phyloP scores from a whole-genome alignment of 2,113 vertebrate genomes.

The Charina bottae region DNA sequence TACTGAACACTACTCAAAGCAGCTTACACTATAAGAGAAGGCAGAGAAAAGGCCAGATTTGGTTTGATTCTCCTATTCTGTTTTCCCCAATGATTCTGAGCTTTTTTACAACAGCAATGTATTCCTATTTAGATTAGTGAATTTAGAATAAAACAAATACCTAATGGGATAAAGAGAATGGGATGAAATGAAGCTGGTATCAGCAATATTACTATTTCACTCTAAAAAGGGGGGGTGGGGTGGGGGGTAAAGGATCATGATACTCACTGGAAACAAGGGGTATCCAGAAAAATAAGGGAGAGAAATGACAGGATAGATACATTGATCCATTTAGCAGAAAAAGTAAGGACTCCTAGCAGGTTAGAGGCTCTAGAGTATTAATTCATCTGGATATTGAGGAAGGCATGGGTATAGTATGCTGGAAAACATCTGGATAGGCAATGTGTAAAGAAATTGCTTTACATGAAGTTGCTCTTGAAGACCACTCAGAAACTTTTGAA shows the following conservation, averaged over 20 bases:
- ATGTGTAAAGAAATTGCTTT: neutral
- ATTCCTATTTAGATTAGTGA: neutral
- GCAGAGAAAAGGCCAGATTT: neutral
- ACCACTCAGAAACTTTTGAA: neutral
- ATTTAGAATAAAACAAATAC: neutral
- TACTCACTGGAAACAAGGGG: neutral
- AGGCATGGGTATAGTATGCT: conserved; percentile 38
- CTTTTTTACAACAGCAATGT: neutral
- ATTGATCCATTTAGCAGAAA: conserved; percentile 8
- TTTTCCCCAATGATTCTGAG: neutral
- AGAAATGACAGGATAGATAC: neutral
- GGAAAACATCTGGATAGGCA: conserved; percentile 44
- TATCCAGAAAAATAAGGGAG: neutral
- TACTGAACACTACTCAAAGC: neutral
- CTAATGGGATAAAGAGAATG: neutral
- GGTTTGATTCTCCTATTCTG: neutral
- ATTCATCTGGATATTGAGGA: conserved; percentile 54
- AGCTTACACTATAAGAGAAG: neutral
- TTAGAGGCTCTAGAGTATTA: conserved; percentile 30
- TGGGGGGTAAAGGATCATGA: conserved; percentile 5
- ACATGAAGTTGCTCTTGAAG: neutral
- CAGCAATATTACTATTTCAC: conserved; percentile 18
- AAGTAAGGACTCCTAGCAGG: conserved; percentile 9
- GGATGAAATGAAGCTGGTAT: neutral
- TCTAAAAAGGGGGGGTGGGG: conserved; percentile 2